Conservation (phyloP, 2,888 invertebrate genomes). For the Nemotelus pantherinus region DNA sequence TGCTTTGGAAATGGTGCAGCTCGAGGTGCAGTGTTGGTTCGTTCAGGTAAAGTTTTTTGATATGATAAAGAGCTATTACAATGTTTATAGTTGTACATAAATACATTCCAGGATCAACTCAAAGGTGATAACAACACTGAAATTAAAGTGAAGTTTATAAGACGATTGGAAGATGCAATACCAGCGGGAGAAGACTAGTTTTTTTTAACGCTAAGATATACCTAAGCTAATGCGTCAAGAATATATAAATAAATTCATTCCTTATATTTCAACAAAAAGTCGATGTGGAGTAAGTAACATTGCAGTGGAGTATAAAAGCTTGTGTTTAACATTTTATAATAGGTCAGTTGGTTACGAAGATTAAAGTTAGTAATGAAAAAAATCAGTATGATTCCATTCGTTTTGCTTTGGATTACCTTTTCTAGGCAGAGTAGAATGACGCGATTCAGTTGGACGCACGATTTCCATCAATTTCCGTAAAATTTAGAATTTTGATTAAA, state of each 20-base stretch:
- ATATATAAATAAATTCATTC: constrained; percentile 11
- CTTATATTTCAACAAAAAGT: neutral
- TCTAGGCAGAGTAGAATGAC: too few species aligned
- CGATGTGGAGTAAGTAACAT: too few species aligned
- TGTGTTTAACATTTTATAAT: too few species aligned
- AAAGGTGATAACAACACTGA: constrained; percentile 96
- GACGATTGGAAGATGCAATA: constrained; percentile 95
- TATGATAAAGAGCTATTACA: neutral
- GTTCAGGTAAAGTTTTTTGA: constrained; percentile 69
- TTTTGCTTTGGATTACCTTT: too few species aligned
- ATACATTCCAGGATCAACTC: constrained; percentile 79
- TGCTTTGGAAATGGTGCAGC: constrained; percentile 98
- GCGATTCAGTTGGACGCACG: too few species aligned
- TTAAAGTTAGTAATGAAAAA: too few species aligned
- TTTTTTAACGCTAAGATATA: too few species aligned
- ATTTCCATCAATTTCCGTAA: too few species aligned
- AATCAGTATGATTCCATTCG: too few species aligned
- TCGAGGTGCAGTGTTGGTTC: constrained; percentile 95
- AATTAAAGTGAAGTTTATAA: constrained; percentile 92
- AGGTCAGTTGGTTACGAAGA: too few species aligned
- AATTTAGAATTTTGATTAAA: too few species aligned
- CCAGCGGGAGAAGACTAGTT: constrained; percentile 96
- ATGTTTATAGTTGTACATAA: neutral
- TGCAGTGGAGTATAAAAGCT: too few species aligned
- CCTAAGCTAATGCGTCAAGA: neutral